phyloP scores from a whole-genome alignment of 2,113 vertebrate genomes.

The Danionella cerebrum region DNA sequence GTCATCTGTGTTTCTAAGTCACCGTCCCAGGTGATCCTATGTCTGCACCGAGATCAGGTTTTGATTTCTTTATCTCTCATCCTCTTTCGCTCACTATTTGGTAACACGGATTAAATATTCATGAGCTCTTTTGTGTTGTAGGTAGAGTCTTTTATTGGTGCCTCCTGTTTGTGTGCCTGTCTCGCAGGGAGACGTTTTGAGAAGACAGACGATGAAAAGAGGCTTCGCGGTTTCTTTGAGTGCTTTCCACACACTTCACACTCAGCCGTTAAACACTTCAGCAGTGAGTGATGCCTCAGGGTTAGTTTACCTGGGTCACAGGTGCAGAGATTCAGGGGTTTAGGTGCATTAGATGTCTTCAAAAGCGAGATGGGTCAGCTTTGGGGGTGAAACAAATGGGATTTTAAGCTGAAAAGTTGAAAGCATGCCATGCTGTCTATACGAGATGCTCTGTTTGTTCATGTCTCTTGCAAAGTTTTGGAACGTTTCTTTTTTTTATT shows the following conservation, averaged over 20 bases:
- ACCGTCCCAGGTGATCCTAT: constrained; percentile 12
- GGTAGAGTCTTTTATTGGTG: not conserved
- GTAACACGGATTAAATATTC: constrained; percentile 40
- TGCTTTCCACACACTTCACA: not conserved
- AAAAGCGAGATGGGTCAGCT: not conserved
- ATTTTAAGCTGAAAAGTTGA: not conserved
- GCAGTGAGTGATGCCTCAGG: not conserved
- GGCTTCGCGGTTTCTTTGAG: not conserved
- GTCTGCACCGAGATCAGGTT: constrained; percentile 8
- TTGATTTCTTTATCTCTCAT: constrained; percentile 4
- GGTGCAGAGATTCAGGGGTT: not conserved
- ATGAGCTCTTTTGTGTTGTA: constrained; percentile 10
- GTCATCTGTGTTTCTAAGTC: not conserved
- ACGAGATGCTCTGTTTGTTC: no score
- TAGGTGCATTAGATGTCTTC: not conserved
- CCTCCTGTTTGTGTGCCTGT: constrained; percentile 21
- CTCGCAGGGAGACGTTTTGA: constrained; percentile 4
- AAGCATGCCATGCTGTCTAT: no score
- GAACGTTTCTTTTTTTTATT: no score
- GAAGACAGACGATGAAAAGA: constrained; percentile 7
- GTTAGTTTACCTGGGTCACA: not conserved
- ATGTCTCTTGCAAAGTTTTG: no score
- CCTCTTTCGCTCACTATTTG: not conserved
- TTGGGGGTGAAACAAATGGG: not conserved
- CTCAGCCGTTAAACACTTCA: constrained; percentile 3